phyloP scores from a whole-genome alignment of 2,113 vertebrate species.

The zebrafish (Danio rerio) region DNA sequence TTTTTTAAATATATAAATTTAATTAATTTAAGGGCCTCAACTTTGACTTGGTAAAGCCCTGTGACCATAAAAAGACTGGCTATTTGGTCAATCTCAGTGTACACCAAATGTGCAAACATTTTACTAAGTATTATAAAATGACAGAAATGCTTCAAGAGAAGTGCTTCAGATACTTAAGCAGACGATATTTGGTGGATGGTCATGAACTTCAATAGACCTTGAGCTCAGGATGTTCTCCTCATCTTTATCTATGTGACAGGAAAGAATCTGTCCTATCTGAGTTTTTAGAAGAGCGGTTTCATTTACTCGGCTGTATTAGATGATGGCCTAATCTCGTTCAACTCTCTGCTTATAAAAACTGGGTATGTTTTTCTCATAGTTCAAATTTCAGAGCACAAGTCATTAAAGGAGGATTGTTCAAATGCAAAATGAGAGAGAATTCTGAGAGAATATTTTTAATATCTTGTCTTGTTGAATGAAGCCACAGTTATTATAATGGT shows the following conservation, averaged over 20 bases:
- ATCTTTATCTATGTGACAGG: slow-evolving; percentile 5
- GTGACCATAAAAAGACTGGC: too few species aligned
- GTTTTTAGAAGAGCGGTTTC: background rate
- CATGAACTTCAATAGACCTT: background rate
- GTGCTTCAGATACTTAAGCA: background rate
- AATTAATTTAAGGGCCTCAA: too few species aligned
- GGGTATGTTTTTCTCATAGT: background rate
- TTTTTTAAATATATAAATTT: too few species aligned
- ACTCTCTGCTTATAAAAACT: background rate
- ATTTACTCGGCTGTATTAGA: background rate
- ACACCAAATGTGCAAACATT: too few species aligned
- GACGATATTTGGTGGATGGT: background rate
- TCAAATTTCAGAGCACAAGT: background rate
- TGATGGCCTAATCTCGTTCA: background rate
- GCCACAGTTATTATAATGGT: background rate
- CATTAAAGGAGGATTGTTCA: background rate
- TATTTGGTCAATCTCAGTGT: too few species aligned
- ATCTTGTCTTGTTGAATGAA: background rate
- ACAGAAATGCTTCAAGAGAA: too few species aligned
- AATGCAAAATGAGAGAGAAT: background rate
- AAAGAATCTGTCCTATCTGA: background rate
- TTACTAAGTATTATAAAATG: too few species aligned
- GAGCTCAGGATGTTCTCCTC: background rate
- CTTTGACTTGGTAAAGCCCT: too few species aligned
- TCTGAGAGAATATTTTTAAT: background rate